phyloP scores from a whole-genome alignment of 2,888 invertebrate species.

The Mesodorylaimus sp. region DNA sequence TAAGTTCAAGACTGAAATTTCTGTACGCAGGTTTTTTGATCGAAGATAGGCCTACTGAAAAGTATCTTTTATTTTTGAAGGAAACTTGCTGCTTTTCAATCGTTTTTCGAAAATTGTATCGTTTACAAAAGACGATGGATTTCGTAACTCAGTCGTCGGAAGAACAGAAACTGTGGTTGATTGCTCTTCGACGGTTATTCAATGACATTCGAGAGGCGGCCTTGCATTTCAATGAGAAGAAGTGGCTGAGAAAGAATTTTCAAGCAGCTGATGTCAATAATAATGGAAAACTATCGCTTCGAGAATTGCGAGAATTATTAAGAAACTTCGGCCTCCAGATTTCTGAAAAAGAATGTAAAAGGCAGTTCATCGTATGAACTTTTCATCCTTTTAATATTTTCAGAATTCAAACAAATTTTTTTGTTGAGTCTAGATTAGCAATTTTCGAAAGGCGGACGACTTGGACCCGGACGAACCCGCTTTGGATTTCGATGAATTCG shows the following conservation, averaged over 20 bases:
- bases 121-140: constrained; percentile 27
- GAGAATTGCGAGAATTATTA: constrained; percentile 39
- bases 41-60: too few species aligned
- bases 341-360: constrained; percentile 36
- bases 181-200: constrained; percentile 15
- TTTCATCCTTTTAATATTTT: background rate
- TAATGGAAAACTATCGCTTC: constrained; percentile 38
- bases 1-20: constrained; percentile 20
- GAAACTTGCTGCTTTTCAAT: constrained; percentile 27
- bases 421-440: background rate
- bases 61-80: constrained; percentile 14
- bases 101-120: constrained; percentile 23
- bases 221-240: constrained; percentile 23
- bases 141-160: constrained; percentile 17
- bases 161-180: constrained; percentile 7
- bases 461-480: constrained; percentile 28
- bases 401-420: background rate
- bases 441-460: background rate
- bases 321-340: constrained; percentile 40
- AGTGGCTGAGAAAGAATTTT: constrained; percentile 38
- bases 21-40: too few species aligned
- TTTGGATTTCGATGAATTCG: constrained; percentile 41
- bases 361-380: constrained; percentile 37
- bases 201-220: constrained; percentile 16
- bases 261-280: constrained; percentile 39